Conservation (phyloP, 2,888 invertebrate species). For the Eledone cirrhosa region DNA sequence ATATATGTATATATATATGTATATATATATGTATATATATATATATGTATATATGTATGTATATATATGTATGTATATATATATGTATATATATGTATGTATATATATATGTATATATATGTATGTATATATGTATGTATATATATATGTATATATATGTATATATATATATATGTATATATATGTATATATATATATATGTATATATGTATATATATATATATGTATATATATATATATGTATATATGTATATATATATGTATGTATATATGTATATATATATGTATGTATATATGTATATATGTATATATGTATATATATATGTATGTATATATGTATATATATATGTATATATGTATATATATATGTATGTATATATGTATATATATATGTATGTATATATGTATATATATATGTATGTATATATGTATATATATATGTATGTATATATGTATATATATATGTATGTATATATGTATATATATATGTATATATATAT, state of each 20-base stretch:
- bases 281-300: background rate
- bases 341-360: no score
- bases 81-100: background rate
- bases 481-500: no score
- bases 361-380: no score
- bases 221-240: background rate
- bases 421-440: no score
- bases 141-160: background rate
- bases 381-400: no score
- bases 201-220: conserved; percentile 7
- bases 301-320: background rate
- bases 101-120: background rate
- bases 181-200: background rate
- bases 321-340: no score
- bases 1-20: background rate
- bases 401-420: no score
- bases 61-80: background rate
- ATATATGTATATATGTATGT: background rate
- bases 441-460: no score
- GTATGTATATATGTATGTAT: background rate
- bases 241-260: background rate
- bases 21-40: background rate
- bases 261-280: background rate
- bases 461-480: no score
- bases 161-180: background rate